phyloP scores from a whole-genome alignment of 92 coral and sea anemone genomes.

The Palythoa grandiflora region DNA sequence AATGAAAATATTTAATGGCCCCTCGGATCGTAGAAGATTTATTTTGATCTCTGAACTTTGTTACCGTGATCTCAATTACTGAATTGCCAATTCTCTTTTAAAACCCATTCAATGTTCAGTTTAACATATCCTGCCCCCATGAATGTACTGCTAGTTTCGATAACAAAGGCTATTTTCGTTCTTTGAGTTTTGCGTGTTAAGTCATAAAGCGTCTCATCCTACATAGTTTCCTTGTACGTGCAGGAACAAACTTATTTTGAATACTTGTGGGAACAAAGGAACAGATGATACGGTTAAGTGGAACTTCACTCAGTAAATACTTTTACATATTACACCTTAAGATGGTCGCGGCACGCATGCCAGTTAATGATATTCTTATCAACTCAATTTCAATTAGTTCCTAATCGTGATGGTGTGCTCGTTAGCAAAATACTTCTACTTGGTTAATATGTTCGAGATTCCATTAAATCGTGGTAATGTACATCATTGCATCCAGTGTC shows the following conservation, averaged over 20 bases:
- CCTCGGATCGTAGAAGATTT: neutral
- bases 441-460: neutral
- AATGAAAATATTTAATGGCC: neutral
- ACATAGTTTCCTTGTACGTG: neutral
- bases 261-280: conserved; percentile 9
- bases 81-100: conserved; percentile 19
- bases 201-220: conserved; percentile 10
- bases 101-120: neutral
- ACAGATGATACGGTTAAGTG: neutral
- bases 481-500: neutral
- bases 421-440: neutral
- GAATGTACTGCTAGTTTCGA: conserved; percentile 9
- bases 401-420: conserved; percentile 12
- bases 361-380: neutral
- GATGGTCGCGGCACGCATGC: neutral
- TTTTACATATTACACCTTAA: neutral
- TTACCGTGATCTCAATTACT: conserved; percentile 24
- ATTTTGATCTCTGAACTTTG: neutral
- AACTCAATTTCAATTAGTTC: conserved; percentile 17
- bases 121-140: conserved; percentile 10
- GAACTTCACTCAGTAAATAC: neutral
- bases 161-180: neutral
- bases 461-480: neutral
- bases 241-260: neutral
- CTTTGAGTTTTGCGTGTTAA: neutral